These are phyloP conservation scores for Sebastes vulpes DNA, from an alignment of 2,797 vertebrate species.

Conservation along the genomic window DNA sequence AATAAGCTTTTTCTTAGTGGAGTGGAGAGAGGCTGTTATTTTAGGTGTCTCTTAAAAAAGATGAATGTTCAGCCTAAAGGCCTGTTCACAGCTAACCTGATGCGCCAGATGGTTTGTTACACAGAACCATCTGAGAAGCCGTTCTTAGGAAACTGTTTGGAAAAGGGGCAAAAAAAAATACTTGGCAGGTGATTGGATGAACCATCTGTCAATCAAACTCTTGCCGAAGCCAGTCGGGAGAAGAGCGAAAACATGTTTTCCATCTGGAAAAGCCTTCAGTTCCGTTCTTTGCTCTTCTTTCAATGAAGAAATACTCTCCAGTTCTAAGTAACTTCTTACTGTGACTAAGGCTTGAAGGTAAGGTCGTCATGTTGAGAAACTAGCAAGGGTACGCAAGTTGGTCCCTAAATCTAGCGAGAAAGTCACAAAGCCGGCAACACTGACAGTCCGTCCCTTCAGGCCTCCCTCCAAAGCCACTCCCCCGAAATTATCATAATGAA, in stretches of 20 bases:
- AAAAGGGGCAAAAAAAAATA: neutral
- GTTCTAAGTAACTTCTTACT: too few relatives aligned
- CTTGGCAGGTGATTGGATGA: neutral
- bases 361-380: too few relatives aligned
- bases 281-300: too few relatives aligned
- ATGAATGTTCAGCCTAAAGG: neutral
- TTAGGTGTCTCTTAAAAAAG: neutral
- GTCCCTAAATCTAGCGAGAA: too few relatives aligned
- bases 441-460: too few relatives aligned
- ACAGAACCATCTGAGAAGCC: neutral
- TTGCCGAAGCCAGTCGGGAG: neutral
- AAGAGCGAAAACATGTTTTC: neutral
- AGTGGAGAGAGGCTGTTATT: neutral
- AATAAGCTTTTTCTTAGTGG: neutral
- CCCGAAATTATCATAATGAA: too few relatives aligned
- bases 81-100: neutral
- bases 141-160: neutral
- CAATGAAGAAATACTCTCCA: too few relatives aligned
- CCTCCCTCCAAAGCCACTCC: too few relatives aligned
- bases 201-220: neutral
- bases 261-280: too few relatives aligned
- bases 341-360: too few relatives aligned
- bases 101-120: neutral
- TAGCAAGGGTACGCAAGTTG: too few relatives aligned
- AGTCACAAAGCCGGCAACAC: too few relatives aligned